Evolutionary conservation across 2,797 vertebrate species (phyloP).

Genomic region (Sphenopsis melanotis): DNA sequence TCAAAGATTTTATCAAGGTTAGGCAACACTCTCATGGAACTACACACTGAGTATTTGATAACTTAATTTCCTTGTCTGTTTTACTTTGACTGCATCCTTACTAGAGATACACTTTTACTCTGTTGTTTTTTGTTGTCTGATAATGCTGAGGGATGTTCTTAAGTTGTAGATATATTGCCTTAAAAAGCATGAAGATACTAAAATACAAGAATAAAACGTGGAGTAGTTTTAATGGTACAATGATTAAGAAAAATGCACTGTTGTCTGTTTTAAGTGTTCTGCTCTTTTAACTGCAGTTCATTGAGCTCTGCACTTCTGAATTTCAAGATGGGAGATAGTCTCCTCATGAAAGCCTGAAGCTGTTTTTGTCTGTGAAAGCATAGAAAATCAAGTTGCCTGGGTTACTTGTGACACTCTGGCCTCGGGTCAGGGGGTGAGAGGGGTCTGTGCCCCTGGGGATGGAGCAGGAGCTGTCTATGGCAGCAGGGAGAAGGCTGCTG

Average conservation of each 20-base stretch:
- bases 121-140: neutral
- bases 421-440: fast-evolving
- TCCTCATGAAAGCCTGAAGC: neutral
- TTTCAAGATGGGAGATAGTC: neutral
- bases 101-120: neutral
- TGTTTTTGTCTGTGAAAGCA: neutral
- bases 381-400: neutral
- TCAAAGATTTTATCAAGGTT: constrained; percentile 98
- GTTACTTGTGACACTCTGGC: neutral
- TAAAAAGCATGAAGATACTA: neutral
- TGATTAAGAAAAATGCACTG: neutral
- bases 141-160: neutral
- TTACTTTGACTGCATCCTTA: neutral
- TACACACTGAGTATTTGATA: neutral
- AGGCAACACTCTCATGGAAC: neutral
- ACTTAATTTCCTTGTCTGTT: neutral
- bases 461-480: neutral
- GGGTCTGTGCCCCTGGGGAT: neutral
- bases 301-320: neutral
- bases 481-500: neutral
- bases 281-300: neutral
- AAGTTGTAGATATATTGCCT: neutral
- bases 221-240: neutral
- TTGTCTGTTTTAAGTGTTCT: neutral
- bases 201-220: neutral